Evolutionary conservation across 2,888 invertebrate species (phyloP), one percentile per base, ranked within the genome.

Genomic region (Pandemis cinnamomeana): DNA sequence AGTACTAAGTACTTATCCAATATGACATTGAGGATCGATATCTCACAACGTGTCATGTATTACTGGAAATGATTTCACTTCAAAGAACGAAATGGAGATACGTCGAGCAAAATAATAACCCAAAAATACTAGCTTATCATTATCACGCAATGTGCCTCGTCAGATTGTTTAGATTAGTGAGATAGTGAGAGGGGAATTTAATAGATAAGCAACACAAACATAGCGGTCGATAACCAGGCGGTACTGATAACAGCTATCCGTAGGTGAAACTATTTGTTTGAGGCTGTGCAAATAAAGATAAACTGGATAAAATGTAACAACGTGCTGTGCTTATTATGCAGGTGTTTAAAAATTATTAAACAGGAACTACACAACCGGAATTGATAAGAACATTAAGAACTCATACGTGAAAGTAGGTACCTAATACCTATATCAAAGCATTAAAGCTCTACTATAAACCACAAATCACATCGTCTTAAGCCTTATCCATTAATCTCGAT

Each of bases 51-150:
- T 61, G 27, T 51, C 70, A 51, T n/a, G 8, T 62, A 70, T 64
- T 64, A n/a, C 15, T 64, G 46, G 68, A 58, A 63, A 68, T 58
- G 67, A 62, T 72, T 62, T 70, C 58, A 69, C 58, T 61, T 64
- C 36, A 61, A 67, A 36, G 48, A 70, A 66, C 58, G 20, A 27
- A 68, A 13, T 64, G 41, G 51, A 79, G 81, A 84, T 55, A 55
- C n/a, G 55, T 84, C 85, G 78, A 48, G 27, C 48, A 41, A 64
- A 79, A 80, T 83, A 82, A 85, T 83, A 82, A 84, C 79, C 85
- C 86, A 87, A 88, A 90, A 88, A 90, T 91, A 90, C 83, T 79
- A 79, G 82, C 83, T 85, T 89, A 89, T 68, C 68, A 62, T 51
- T 72, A 72, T 89, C 88, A 86, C 78, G 85, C 85, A 86, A 86